These are phyloP conservation scores for Ochropleura plecta DNA, from an alignment of 2,888 invertebrate species.

Conservation along the genomic window DNA sequence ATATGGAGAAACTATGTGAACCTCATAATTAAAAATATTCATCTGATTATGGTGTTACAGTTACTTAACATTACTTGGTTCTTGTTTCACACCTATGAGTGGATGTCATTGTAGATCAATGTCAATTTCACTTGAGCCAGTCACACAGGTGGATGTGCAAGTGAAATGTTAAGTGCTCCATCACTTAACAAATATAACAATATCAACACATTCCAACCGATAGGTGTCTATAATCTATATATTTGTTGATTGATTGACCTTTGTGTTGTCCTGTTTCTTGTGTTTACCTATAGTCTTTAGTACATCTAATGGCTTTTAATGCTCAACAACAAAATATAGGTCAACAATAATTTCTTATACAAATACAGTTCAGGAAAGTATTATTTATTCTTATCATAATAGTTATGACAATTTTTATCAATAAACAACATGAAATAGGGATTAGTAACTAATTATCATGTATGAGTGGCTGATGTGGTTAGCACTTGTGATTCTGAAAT, in stretches of 20 bases:
- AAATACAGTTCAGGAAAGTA: neutral
- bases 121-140: conserved; percentile 24
- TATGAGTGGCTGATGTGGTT: conserved; percentile 27
- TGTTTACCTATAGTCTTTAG: conserved; percentile 29
- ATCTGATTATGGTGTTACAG: neutral
- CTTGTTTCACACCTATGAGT: neutral
- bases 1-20: neutral
- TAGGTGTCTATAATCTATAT: conserved; percentile 15
- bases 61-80: neutral
- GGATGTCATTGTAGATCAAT: conserved; percentile 8
- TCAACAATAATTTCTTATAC: conserved; percentile 29
- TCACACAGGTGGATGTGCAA: conserved; percentile 48
- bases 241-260: conserved; percentile 44
- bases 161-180: conserved; percentile 27
- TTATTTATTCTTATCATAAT: neutral
- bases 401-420: conserved; percentile 45
- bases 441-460: conserved; percentile 47
- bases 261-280: conserved; percentile 33
- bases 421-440: conserved; percentile 32
- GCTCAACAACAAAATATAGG: conserved; percentile 30
- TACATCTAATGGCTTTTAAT: conserved; percentile 15
- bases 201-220: conserved; percentile 20
- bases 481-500: conserved; percentile 37
- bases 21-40: neutral
- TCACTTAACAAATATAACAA: conserved; percentile 49